Base-by-base conservation (phyloP, 2,113 vertebrate genomes). In the Daubentonia madagascariensis region DNA sequence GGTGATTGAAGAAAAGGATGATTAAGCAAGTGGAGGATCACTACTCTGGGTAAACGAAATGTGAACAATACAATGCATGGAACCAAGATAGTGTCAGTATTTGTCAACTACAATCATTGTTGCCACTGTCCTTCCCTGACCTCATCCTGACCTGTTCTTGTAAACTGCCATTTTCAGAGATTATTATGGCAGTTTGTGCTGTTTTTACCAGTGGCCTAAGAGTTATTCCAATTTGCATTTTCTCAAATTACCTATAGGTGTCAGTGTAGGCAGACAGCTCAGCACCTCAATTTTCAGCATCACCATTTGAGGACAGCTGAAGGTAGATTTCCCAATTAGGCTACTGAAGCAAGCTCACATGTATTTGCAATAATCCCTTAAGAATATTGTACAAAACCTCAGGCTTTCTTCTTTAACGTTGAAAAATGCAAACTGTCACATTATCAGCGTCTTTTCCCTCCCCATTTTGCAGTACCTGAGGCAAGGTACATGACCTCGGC, bases 101-200 rank as follows among this genome's bases (percentile, higher is more conserved):
- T 43, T 45, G n/a, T 45, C 50, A 8, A 4, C n/a, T 61, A 1
- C 1, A 35, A 1, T 52, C 35, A 88, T 30, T 0, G 0, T 13
- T 72, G 30, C 28, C 11, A 50, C 2, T 2, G 3, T 17, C 30
- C 59, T 85, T 50, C 23, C 20, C 18, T 88, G 37, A 48, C 43
- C 5, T 65, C 37, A 40, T 13, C 17, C 37, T 78, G 13, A 48
- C 23, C 20, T 76, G 10, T 61, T 52, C 30, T 59, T n/a, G 5
- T 32, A 37, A 63, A 70, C 18, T 63, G 25, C 9, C 13, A 45
- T 28, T 84, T 52, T 78, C 32, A 37, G 52, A 67, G 43, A 30
- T 67, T 22, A 17, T 7, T 30, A 22, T 45, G 45, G 30, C 45
- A 37, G 18, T 4, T 14, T 20, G 40, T 45, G 17, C 28, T n/a